phyloP scores from a whole-genome alignment of 2,797 vertebrate species.

The Carcharodon carcharias region DNA sequence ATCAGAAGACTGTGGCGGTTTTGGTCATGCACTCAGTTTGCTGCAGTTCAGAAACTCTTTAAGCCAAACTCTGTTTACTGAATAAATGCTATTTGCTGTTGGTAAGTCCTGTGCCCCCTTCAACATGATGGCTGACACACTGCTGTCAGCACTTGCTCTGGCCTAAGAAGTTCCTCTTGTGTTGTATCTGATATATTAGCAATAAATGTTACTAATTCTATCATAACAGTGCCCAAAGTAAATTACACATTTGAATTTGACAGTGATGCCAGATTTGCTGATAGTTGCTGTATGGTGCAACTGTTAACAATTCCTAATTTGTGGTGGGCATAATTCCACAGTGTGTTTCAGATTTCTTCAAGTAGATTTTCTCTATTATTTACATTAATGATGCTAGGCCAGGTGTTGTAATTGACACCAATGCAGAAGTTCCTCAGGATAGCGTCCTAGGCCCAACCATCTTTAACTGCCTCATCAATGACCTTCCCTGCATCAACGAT shows the following conservation, averaged over 20 bases:
- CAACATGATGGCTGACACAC: background rate
- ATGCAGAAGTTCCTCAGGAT: too few species aligned
- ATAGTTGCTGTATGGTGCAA: background rate
- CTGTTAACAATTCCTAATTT: background rate
- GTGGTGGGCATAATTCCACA: background rate
- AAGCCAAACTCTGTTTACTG: background rate
- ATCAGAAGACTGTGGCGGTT: background rate
- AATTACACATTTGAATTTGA: background rate
- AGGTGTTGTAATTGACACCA: background rate
- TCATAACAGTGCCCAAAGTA: background rate
- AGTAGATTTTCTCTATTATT: background rate
- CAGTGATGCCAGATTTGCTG: background rate
- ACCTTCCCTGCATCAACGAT: too few species aligned
- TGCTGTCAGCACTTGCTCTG: background rate
- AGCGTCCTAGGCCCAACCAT: too few species aligned
- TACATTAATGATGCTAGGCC: too few species aligned
- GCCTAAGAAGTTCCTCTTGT: background rate
- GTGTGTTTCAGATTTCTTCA: background rate
- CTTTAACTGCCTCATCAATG: too few species aligned
- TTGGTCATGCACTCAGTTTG: background rate
- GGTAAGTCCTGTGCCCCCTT: background rate
- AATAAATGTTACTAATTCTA: background rate
- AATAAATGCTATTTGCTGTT: background rate
- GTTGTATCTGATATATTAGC: background rate
- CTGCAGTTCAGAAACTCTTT: background rate